phyloP scores from a whole-genome alignment of 1,140 invertebrate genomes.

The Acyrthosiphon pisum region DNA sequence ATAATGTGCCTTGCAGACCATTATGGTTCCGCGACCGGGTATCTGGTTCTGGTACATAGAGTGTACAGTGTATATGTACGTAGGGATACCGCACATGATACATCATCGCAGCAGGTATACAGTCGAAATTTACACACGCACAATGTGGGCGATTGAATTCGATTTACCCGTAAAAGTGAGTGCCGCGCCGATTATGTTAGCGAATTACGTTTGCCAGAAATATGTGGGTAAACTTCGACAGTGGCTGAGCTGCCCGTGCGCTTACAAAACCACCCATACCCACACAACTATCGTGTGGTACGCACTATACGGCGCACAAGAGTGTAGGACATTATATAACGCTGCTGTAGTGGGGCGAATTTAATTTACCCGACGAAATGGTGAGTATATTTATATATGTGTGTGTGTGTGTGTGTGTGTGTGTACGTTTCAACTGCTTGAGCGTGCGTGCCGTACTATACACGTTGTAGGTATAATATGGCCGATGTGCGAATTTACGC shows the following conservation, averaged over 20 bases:
- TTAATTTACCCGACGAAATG: neutral
- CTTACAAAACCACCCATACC: neutral
- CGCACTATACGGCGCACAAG: neutral
- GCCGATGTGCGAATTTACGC: neutral
- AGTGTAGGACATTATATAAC: neutral
- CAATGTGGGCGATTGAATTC: neutral
- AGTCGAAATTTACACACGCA: neutral
- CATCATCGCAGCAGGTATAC: neutral
- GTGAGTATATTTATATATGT: neutral
- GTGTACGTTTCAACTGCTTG: neutral
- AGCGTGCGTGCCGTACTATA: neutral
- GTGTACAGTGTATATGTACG: neutral
- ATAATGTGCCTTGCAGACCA: too few species aligned
- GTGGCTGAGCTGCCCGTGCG: too few species aligned
- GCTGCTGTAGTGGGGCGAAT: neutral
- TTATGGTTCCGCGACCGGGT: neutral
- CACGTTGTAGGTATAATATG: too few species aligned
- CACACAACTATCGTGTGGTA: neutral
- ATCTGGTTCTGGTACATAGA: neutral
- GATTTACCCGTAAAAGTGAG: constrained; percentile 8
- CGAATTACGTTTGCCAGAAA: neutral
- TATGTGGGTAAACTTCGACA: neutral
- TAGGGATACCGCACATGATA: neutral
- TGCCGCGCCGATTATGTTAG: constrained; percentile 1
- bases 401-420: neutral